Evolutionary conservation across 2,113 vertebrate species (phyloP).

Genomic region (Urocitellus parryii): DNA sequence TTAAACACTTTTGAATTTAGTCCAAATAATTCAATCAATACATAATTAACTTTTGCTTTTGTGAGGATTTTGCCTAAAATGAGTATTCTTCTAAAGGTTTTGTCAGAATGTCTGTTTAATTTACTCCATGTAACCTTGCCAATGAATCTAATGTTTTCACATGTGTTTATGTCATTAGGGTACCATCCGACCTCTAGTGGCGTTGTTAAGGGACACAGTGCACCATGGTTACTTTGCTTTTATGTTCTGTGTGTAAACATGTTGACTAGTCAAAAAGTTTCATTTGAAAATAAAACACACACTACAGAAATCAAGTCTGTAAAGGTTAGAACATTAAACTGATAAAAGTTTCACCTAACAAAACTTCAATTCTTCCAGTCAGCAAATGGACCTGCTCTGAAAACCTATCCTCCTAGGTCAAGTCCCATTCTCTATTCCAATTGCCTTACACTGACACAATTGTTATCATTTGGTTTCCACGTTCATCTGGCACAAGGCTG

Average conservation of each 20-base stretch:
- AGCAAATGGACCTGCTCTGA: neutral
- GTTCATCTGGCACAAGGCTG: neutral
- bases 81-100: neutral
- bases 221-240: conserved; percentile 78
- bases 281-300: neutral
- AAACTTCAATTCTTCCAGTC: neutral
- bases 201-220: conserved; percentile 68
- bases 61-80: conserved; percentile 42
- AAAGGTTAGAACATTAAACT: neutral
- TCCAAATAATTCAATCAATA: conserved; percentile 27
- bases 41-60: neutral
- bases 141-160: neutral
- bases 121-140: neutral
- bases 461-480: neutral
- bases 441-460: neutral
- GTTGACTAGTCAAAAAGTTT: conserved; percentile 58
- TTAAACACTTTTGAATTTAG: conserved; percentile 30
- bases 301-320: neutral
- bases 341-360: neutral
- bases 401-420: neutral
- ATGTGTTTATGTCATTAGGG: conserved; percentile 65
- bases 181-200: conserved; percentile 73
- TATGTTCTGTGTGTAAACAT: conserved; percentile 73
- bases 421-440: neutral
- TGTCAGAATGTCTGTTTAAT: conserved; percentile 37